These are phyloP conservation scores for Papilio demoleus DNA, from an alignment of 2,888 invertebrate genomes.

Conservation along the genomic window DNA sequence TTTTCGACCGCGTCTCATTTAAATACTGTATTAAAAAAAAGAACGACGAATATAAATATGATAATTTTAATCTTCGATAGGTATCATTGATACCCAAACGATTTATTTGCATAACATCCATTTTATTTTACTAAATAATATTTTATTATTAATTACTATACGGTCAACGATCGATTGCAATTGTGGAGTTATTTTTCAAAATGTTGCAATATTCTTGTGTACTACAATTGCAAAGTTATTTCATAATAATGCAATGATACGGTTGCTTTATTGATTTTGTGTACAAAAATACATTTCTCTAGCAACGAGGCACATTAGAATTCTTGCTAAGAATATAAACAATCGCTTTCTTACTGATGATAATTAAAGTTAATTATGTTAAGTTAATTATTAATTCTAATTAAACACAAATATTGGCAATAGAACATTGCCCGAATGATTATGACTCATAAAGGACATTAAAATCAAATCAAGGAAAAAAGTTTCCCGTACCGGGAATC, in stretches of 20 bases:
- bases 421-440: neutral
- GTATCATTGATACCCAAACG: conserved; percentile 22
- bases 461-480: neutral
- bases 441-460: neutral
- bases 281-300: no score
- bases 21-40: conserved; percentile 26
- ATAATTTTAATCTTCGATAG: conserved; percentile 32
- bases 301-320: no score
- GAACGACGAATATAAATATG: conserved; percentile 23
- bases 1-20: conserved; percentile 24
- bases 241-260: no score
- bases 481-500: conserved; percentile 83
- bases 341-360: no score
- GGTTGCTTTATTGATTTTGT: no score
- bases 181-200: no score
- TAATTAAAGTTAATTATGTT: no score
- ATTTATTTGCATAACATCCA: conserved; percentile 35
- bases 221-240: no score
- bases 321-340: no score
- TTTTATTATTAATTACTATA: conserved; percentile 1
- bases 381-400: no score
- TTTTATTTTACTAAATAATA: conserved; percentile 20
- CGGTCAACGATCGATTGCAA: neutral
- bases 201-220: no score
- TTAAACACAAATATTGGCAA: no score